phyloP scores from a whole-genome alignment of 2,113 vertebrate genomes.

The Gobius niger region DNA sequence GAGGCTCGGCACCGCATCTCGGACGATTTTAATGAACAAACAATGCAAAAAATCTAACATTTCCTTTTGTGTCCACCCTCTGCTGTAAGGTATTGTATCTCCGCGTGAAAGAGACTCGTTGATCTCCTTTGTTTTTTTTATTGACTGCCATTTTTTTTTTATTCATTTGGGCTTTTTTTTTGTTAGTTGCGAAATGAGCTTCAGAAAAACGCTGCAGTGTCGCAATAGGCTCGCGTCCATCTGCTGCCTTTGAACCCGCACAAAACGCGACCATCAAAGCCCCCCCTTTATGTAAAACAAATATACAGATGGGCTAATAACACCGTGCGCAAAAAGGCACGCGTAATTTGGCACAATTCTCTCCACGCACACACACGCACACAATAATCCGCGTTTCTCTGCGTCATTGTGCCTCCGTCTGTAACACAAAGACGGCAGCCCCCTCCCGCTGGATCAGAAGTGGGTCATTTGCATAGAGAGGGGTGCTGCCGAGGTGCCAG shows the following conservation, averaged over 20 bases:
- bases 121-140: too few species aligned
- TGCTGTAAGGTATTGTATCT: constrained; percentile 38
- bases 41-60: background rate
- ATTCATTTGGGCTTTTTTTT: constrained; percentile 20
- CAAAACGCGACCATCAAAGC: background rate
- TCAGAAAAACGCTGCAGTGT: constrained; percentile 50
- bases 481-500: background rate
- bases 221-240: constrained; percentile 11
- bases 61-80: background rate
- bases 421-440: background rate
- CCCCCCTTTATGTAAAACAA: background rate
- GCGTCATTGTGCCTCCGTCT: background rate
- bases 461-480: background rate
- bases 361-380: too few species aligned
- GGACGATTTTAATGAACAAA: background rate
- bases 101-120: background rate
- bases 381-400: too few species aligned
- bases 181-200: constrained; percentile 13
- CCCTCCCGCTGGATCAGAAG: background rate
- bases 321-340: background rate
- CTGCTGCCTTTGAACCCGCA: constrained; percentile 7
- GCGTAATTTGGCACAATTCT: background rate
- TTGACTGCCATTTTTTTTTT: background rate
- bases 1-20: constrained; percentile 16
- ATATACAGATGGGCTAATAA: background rate